Evolutionary conservation across 2,113 vertebrate species (phyloP).

Genomic region (Benitochromis conjunctus): DNA sequence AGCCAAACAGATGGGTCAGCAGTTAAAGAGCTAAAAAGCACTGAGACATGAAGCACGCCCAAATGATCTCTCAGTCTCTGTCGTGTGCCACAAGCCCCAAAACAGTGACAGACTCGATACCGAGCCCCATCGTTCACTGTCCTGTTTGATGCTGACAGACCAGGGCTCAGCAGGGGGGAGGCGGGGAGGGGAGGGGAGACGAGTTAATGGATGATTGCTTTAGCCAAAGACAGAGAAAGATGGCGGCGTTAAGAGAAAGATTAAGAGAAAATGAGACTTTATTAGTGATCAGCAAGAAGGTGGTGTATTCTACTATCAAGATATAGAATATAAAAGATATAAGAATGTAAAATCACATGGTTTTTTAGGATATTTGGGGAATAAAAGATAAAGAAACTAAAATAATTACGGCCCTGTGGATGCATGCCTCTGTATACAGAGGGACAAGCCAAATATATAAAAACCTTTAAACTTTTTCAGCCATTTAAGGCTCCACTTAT

Average conservation of each 20-base stretch:
- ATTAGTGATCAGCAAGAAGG: background rate
- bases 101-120: slow-evolving; percentile 47
- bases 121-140: slow-evolving; percentile 43
- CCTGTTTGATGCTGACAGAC: slow-evolving; percentile 48
- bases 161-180: background rate
- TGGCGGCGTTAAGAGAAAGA: background rate
- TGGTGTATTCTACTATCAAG: background rate
- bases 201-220: slow-evolving; percentile 27
- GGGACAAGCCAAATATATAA: background rate
- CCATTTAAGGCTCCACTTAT: background rate
- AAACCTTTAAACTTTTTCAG: background rate
- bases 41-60: slow-evolving; percentile 7
- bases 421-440: background rate
- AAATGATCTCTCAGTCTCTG: background rate
- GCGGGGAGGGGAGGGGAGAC: background rate
- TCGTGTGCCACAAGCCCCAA: slow-evolving; percentile 17
- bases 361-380: background rate
- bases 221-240: slow-evolving; percentile 1
- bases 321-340: background rate
- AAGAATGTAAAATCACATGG: background rate
- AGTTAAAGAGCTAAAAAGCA: slow-evolving; percentile 31
- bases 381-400: background rate
- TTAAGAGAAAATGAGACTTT: background rate
- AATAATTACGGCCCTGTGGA: background rate
- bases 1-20: slow-evolving; percentile 47